Evolutionary conservation across 2,797 vertebrate species (phyloP).

Genomic region (Hozukius guyotensis): DNA sequence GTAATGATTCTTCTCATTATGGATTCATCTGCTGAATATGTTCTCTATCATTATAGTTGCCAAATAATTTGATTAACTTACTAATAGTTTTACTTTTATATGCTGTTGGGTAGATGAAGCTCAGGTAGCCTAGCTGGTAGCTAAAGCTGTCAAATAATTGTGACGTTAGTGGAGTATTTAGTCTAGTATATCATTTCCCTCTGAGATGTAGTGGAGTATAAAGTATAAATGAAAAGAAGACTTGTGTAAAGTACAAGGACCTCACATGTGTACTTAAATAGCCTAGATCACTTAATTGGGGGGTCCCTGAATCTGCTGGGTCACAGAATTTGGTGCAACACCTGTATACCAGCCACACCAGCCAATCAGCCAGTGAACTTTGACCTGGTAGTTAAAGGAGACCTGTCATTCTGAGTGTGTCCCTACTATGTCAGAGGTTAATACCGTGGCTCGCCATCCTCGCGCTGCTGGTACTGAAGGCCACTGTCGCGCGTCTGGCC

Average conservation of each 20-base stretch:
- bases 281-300: not conserved
- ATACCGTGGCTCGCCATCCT: conserved; percentile 75
- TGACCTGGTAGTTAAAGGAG: not conserved
- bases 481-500: conserved; percentile 46
- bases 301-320: not conserved
- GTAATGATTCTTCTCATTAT: not conserved
- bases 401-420: no score
- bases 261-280: not conserved
- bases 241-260: not conserved
- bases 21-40: not conserved
- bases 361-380: not conserved
- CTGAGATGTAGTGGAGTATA: not conserved
- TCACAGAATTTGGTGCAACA: not conserved
- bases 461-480: conserved; percentile 44
- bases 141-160: not conserved
- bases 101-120: not conserved
- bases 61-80: not conserved
- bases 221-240: not conserved
- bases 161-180: not conserved
- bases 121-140: not conserved
- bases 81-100: not conserved
- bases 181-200: not conserved
- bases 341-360: not conserved
- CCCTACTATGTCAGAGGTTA: not conserved
- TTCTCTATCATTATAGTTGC: not conserved